phyloP scores from a whole-genome alignment of 1,140 invertebrate species.

The Bombus cullumanus region DNA sequence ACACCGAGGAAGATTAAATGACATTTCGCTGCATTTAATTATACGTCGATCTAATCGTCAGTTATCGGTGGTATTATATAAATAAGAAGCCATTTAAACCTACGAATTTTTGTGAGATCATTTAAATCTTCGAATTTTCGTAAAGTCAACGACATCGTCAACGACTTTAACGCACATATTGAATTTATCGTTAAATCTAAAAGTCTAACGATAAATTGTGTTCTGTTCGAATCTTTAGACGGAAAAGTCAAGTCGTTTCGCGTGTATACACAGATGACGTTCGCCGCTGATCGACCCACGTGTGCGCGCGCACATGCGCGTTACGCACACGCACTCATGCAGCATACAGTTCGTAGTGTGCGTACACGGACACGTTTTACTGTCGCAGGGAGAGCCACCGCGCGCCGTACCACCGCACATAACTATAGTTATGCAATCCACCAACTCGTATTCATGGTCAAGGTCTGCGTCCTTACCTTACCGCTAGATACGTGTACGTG shows the following conservation, averaged over 20 bases:
- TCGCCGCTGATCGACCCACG: constrained; percentile 55
- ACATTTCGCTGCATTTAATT: too few species aligned
- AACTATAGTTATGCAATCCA: constrained; percentile 79
- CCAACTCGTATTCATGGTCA: constrained; percentile 78
- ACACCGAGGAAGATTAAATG: too few species aligned
- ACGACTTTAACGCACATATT: too few species aligned
- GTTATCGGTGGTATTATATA: too few species aligned
- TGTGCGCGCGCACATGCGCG: constrained; percentile 42
- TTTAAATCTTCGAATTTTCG: too few species aligned
- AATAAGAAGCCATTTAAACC: too few species aligned
- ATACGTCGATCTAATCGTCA: too few species aligned
- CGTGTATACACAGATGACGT: neutral
- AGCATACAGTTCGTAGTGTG: neutral
- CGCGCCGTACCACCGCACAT: constrained; percentile 63
- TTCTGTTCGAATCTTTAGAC: neutral
- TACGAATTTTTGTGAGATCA: too few species aligned
- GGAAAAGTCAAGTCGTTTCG: neutral
- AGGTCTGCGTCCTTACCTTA: constrained; percentile 71
- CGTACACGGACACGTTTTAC: constrained; percentile 32
- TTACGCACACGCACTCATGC: neutral
- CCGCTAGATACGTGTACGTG: constrained; percentile 36
- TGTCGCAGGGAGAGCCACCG: constrained; percentile 34
- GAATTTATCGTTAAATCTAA: too few species aligned
- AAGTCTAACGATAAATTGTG: too few species aligned
- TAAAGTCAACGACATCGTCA: too few species aligned